Evolutionary conservation across 1,140 invertebrate species (phyloP).

Genomic region (Bombus pascuorum): DNA sequence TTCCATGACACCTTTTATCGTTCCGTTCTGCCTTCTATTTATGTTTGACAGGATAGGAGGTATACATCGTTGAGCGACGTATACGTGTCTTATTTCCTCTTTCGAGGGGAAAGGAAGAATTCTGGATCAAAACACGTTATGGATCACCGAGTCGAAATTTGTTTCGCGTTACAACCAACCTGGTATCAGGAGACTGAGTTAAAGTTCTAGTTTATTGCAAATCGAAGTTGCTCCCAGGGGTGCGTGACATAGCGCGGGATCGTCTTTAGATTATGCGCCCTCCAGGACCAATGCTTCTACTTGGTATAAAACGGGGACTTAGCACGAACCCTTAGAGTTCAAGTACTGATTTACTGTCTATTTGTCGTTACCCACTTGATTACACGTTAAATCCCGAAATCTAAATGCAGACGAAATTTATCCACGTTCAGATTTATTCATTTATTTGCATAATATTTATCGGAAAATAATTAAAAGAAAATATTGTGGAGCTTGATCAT

Average conservation of each 20-base stretch:
- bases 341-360: conserved; percentile 3
- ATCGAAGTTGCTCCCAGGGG: conserved; percentile 8
- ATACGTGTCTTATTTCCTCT: too few species aligned
- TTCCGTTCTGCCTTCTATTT: neutral
- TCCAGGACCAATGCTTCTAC: conserved; percentile 18
- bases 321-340: neutral
- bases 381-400: too few species aligned
- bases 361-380: neutral
- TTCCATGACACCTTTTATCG: neutral
- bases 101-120: too few species aligned
- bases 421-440: neutral
- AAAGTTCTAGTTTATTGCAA: conserved; percentile 31
- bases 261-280: conserved; percentile 25
- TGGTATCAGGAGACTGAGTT: conserved; percentile 19
- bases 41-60: neutral
- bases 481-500: neutral
- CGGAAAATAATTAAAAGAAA: neutral
- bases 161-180: neutral
- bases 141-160: neutral
- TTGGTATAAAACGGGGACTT: conserved; percentile 3
- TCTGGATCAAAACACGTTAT: neutral
- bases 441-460: neutral
- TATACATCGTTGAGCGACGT: neutral
- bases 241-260: neutral
- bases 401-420: neutral